Evolutionary conservation across 2,797 vertebrate genomes (phyloP).

Genomic region (Hapalemur alaotrensis): DNA sequence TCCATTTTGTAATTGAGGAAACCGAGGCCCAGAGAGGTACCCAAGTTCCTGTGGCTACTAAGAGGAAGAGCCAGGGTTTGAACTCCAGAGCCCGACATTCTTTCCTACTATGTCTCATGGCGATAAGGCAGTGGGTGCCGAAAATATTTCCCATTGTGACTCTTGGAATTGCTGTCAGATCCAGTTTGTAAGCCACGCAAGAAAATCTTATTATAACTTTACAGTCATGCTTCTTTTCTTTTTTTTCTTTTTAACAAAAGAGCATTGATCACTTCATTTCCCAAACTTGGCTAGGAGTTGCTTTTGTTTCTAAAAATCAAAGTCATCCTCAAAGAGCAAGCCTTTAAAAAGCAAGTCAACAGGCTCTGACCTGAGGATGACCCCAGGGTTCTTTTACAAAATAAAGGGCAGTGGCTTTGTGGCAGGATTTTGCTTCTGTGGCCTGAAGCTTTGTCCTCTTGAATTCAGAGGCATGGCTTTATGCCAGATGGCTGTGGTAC

Average conservation of each 20-base stretch:
- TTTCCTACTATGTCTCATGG: not conserved
- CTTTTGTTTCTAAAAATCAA: conserved; percentile 67
- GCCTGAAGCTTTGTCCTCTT: conserved; percentile 38
- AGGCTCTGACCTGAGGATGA: conserved; percentile 50
- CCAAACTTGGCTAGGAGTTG: conserved; percentile 34
- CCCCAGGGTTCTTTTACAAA: conserved; percentile 36
- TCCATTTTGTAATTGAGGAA: not conserved
- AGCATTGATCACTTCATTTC: conserved; percentile 57
- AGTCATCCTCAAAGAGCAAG: conserved; percentile 49
- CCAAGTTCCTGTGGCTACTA: not conserved
- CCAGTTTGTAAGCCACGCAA: conserved; percentile 26
- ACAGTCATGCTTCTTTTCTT: conserved; percentile 28
- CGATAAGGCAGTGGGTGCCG: not conserved
- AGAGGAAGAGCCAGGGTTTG: not conserved
- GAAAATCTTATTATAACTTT: conserved; percentile 47
- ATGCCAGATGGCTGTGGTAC: conserved; percentile 22
- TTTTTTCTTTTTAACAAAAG: conserved; percentile 48
- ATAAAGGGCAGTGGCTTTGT: conserved; percentile 31
- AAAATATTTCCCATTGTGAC: conserved; percentile 36
- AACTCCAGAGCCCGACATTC: not conserved
- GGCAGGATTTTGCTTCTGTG: conserved; percentile 16
- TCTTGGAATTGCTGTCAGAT: conserved; percentile 42
- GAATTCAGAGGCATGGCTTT: not conserved
- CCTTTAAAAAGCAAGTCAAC: conserved; percentile 53
- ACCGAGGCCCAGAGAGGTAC: not conserved